Evolutionary conservation across 64 coral and sea anemone species (phyloP), one percentile per base, ranked within the genome.

Genomic region (Montipora efflorescens): DNA sequence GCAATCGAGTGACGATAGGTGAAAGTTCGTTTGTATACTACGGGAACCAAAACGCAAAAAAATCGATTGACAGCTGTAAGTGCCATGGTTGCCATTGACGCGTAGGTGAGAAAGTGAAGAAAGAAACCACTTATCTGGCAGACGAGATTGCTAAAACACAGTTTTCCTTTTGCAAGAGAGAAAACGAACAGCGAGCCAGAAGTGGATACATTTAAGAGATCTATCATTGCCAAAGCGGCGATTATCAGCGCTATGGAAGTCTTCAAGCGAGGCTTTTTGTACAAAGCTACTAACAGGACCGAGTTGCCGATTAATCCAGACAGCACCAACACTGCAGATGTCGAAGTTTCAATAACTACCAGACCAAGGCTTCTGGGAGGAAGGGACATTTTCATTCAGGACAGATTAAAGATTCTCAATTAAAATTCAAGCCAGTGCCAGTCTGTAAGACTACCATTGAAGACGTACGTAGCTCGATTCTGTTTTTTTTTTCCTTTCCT

Each of bases 61-160:
- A 62, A 90, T 11, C 88, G 47, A 21, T 90, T 90, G 3, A 90
- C 46, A 3, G 88, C 75, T 48, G 88, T 79, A 2, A 79, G 46
- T 8, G 88, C 76, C 76, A 90, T 77, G 19, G 88, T 79, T 21
- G 59, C 36, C 76, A 69, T 62, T 36, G 76, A 90, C 2, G 19
- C 59, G 16, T 67, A 61, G 8, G 74, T 67, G 2, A 90, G 44
- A 23, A 90, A 66, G 10, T 79, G 75, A 6, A 90, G n/a, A 18
- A 57, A 58, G 43, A 90, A 90, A 0, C 72, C 25, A 9, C 78
- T 61, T 0, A 90, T 44, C 58, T 79, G 75, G 19, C 88, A 90
- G 9, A 28, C 55, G 46, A 70, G 44, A 7, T 71, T 70, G 12
- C 58, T 48, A 45, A 81, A 81, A 2, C 44, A 52, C 47, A 78